Base-by-base conservation (phyloP, 1,140 invertebrate species). In the Lordiphosa clarofinis region DNA sequence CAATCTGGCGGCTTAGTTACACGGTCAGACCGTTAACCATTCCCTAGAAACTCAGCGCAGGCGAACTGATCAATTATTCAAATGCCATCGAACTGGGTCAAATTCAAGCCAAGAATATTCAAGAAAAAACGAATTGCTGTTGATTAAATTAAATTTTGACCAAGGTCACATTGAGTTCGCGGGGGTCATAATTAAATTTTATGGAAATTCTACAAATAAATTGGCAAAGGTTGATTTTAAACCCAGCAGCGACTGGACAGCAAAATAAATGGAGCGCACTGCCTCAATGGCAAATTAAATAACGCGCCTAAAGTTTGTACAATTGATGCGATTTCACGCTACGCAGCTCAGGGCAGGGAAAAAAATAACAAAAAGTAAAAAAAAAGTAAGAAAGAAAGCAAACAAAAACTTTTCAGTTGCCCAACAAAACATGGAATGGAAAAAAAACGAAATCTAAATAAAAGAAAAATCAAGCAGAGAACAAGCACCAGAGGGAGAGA, bases 201-300 rank as follows among this genome's bases (percentile, higher is more conserved):
- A 52, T 59, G 55, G 42, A 44, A 47, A 43, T 28, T 21, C 46
- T 55, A 55, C 55, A 71, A 67, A 66, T 70, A 66, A 70, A 66
- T 66, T 66, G 53, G 46, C 53, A 56, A 48, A 40, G 12, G 4
- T 33, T 4, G 24, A 13, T 46, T 46, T 46, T 11, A 12, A 46
- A 52, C 60, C 72, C 72, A 62, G n/a, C n/a, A n/a, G n/a, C n/a
- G n/a, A n/a, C n/a, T n/a, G n/a, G n/a, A 68, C 72, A 54, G 40
- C 56, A 73, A 62, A 61, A 65, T 76, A 82, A 82, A 82, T 82
- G 78, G 78, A 82, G 72, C 78, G 78, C 19, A 84, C 78, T 68
- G 63, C 76, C 78, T 82, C 76, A 76, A 84, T 84, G 73, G 76
- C 72, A 82, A 82, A 84, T 82, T 82, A 82, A 82, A 82, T 84